These are phyloP conservation scores for Scaptomyza tumidula DNA, from an alignment of 2,888 invertebrate genomes.

Conservation along the genomic window DNA sequence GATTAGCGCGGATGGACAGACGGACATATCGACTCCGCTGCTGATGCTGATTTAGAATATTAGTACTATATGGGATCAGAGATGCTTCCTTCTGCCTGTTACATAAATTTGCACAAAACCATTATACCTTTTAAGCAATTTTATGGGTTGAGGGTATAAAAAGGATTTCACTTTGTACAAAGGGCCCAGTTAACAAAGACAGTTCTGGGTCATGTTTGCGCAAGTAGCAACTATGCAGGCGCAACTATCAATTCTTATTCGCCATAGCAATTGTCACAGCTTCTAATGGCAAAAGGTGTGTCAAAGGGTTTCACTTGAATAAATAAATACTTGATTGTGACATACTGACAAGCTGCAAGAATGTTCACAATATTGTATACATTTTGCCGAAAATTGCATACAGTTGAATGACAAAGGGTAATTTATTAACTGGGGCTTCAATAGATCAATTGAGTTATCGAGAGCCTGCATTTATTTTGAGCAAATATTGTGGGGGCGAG, in stretches of 20 bases:
- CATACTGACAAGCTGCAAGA: conserved; percentile 67
- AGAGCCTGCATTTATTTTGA: conserved; percentile 19
- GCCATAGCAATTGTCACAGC: conserved; percentile 33
- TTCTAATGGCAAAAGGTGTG: conserved; percentile 12
- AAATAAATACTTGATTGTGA: neutral
- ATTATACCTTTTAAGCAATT: no score
- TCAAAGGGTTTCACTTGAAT: conserved; percentile 31
- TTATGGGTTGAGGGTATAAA: neutral
- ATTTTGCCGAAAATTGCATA: conserved; percentile 31
- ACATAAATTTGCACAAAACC: no score
- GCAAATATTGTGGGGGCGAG: conserved; percentile 48
- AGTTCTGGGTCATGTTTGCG: conserved; percentile 64
- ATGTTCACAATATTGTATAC: conserved; percentile 47
- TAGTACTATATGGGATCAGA: no score
- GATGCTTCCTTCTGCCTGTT: no score
- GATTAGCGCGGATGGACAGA: no score
- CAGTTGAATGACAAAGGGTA: conserved; percentile 20
- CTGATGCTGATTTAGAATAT: no score
- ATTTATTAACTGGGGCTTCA: conserved; percentile 36
- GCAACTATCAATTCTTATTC: conserved; percentile 12
- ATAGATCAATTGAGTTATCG: conserved; percentile 47
- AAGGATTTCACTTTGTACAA: conserved; percentile 35
- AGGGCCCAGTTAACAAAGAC: conserved; percentile 33
- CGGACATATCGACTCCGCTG: no score
- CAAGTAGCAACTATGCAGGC: conserved; percentile 48